Conservation (phyloP, 1,140 invertebrate genomes). For the Zaprionus camerounensis region DNA sequence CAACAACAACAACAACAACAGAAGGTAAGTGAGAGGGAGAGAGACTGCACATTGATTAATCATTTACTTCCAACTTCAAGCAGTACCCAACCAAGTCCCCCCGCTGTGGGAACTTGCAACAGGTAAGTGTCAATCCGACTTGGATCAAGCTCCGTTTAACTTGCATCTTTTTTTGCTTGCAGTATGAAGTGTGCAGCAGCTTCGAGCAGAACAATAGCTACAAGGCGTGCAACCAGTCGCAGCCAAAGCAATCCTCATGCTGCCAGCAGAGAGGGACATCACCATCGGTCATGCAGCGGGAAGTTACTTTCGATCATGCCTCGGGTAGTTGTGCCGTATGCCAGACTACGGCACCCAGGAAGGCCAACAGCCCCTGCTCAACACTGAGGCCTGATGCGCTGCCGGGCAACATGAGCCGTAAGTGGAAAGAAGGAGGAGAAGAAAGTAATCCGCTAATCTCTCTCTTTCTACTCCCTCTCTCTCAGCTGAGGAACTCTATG, state of each 20-base stretch:
- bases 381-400: neutral
- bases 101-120: neutral
- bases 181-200: neutral
- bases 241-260: neutral
- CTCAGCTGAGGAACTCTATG: slow-evolving; percentile 50
- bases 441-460: neutral
- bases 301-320: neutral
- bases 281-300: neutral
- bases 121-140: neutral
- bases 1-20: neutral
- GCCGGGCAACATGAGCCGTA: neutral
- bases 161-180: neutral
- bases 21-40: neutral
- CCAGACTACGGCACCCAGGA: neutral
- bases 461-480: rapidly evolving
- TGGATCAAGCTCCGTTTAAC: too few species aligned
- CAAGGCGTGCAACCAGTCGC: neutral
- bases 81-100: neutral
- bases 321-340: neutral
- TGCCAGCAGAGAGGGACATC: neutral
- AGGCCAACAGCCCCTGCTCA: neutral
- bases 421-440: neutral
- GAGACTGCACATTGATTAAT: too few species aligned
- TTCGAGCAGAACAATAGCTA: neutral
- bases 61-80: too few species aligned